These are phyloP conservation scores for Lacerta bilineata DNA, from an alignment of 2,797 vertebrate species.

Conservation along the genomic window DNA sequence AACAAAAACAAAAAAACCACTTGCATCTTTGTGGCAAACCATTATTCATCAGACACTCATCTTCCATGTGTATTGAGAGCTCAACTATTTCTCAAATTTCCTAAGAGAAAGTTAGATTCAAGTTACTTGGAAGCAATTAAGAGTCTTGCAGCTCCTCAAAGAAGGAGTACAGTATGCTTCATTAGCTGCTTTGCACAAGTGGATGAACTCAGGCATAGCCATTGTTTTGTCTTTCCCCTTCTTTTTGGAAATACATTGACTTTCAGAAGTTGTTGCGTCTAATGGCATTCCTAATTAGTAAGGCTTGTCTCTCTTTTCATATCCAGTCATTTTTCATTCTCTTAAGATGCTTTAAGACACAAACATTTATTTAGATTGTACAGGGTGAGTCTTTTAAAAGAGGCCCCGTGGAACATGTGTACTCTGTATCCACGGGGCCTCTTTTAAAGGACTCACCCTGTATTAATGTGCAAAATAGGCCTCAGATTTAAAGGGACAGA, in stretches of 20 bases:
- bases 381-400: too few species aligned
- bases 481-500: neutral
- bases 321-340: neutral
- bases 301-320: neutral
- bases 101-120: neutral
- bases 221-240: neutral
- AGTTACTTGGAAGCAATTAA: too few species aligned
- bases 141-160: too few species aligned
- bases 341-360: neutral
- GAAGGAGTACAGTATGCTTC: neutral
- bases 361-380: neutral
- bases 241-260: neutral
- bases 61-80: neutral
- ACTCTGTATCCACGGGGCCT: too few species aligned
- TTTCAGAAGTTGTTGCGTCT: neutral
- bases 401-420: too few species aligned
- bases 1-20: too few species aligned
- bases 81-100: neutral
- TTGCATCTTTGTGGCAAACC: neutral
- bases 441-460: too few species aligned
- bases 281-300: conserved; percentile 9
- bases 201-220: neutral
- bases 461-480: neutral
- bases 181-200: neutral
- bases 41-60: neutral